Conservation (phyloP, 2,888 invertebrate species). For the Cacoxenus indagator region DNA sequence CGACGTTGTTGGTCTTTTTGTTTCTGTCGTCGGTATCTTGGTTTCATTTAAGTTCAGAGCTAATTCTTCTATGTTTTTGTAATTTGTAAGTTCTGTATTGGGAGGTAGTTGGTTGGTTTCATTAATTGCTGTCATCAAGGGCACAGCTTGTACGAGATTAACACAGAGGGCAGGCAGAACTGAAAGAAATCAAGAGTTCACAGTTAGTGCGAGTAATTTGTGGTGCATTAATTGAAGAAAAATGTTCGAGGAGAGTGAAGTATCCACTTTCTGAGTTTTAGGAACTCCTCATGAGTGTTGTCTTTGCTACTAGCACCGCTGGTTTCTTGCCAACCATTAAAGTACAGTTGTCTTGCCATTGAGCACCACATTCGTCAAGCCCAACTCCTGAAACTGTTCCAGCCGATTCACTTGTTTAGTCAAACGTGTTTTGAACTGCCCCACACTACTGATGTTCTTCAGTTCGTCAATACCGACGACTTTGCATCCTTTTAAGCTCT, state of each 20-base stretch:
- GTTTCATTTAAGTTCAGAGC: background rate
- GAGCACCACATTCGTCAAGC: constrained; percentile 46
- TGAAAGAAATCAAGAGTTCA: too few relatives aligned
- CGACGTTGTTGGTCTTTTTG: background rate
- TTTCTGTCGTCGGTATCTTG: background rate
- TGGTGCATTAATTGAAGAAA: too few relatives aligned
- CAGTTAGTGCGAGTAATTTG: too few relatives aligned
- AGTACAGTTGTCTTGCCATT: constrained; percentile 46
- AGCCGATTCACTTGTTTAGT: constrained; percentile 49
- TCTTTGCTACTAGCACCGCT: background rate
- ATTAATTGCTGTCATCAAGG: too few relatives aligned
- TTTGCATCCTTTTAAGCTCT: constrained; percentile 39
- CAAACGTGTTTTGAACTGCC: constrained; percentile 55
- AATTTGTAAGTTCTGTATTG: background rate
- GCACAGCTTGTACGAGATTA: too few relatives aligned
- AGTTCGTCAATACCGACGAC: constrained; percentile 47
- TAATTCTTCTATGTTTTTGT: background rate
- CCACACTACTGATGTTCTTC: constrained; percentile 50
- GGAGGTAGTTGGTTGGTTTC: background rate
- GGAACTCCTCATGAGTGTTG: too few relatives aligned
- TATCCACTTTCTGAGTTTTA: too few relatives aligned
- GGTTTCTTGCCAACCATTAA: constrained; percentile 17
- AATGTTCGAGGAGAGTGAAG: too few relatives aligned
- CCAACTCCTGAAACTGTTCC: constrained; percentile 46
- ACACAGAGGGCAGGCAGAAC: too few relatives aligned